Base-by-base conservation (phyloP, 2,797 vertebrate species). In the Dipus sagitta region DNA sequence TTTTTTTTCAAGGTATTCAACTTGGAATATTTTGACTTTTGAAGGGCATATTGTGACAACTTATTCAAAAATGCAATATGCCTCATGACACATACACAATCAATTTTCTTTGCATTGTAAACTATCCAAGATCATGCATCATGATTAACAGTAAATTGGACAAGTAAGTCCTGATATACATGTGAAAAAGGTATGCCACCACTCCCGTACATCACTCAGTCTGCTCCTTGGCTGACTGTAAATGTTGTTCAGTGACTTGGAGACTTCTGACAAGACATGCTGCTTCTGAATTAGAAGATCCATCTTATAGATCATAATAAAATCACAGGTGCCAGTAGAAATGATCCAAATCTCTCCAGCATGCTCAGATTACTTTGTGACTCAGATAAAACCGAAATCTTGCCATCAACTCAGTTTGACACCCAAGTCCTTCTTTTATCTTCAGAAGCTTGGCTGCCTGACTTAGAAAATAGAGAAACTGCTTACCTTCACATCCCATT, bases 81-180 rank as follows among this genome's bases (percentile, higher is more conserved):
- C 93, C 75, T 67, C 30, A 74, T 54, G 38, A 30, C 89, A 83
- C 68, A 24, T 67, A 32, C 81, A 82, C n/a, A 92, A 93, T 94
- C 79, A 76, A 24, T 91, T 94, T 78, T 79, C 42, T 85, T 75
- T 92, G 32, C 86, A 95, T 64, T 91, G 13, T 89, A 92, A 96
- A 26, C 67, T 86, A 65, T 78, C 70, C 42, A 94, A 92, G 80
- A 72, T 71, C 23, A 30, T 64, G 2, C 75, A 75, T 60, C 24
- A 74, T 75, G 54, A 94, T 78, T 94, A 86, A 96, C 94, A 42
- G 84, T 34, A 83, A 94, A 93, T 30, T 90, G 72, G 92, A 78
- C 10, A 71, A 85, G 58, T 90, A 94, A 92, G 77, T 52, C 64
- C 26, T 92, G 96, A 96, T 96, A 62, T 71, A 32, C 34, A 75